These are phyloP conservation scores for Babyrousa celebensis DNA, from an alignment of 2,797 vertebrate genomes.

Conservation along the genomic window DNA sequence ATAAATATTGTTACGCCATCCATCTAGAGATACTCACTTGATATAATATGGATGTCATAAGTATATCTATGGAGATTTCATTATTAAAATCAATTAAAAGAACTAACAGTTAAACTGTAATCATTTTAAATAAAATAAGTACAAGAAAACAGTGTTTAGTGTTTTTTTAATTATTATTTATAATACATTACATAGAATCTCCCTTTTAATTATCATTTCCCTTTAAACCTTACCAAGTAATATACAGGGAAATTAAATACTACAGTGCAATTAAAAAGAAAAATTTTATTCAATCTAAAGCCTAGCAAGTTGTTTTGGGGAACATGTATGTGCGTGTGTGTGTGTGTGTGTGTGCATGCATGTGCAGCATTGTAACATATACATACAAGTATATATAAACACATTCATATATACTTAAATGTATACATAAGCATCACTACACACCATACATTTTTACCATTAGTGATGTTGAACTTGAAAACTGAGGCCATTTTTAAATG, in stretches of 20 bases:
- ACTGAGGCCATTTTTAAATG: background rate
- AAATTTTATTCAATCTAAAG: background rate
- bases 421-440: background rate
- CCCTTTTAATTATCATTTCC: background rate
- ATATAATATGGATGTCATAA: constrained; percentile 31
- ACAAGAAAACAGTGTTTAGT: background rate
- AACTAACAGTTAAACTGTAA: constrained; percentile 31
- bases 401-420: too few relatives aligned
- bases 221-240: background rate
- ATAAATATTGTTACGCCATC: constrained; percentile 64
- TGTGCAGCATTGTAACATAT: background rate
- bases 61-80: background rate
- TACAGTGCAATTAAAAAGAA: background rate
- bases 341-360: background rate
- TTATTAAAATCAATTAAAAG: constrained; percentile 56
- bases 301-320: background rate
- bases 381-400: background rate
- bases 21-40: background rate
- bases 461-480: background rate
- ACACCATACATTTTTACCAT: background rate
- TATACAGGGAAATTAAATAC: background rate
- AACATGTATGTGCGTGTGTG: background rate
- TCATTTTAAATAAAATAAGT: constrained; percentile 30
- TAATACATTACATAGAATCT: background rate
- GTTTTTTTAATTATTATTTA: background rate